phyloP scores from a whole-genome alignment of 2,113 vertebrate genomes.

The Choloepus hoffmanni region DNA sequence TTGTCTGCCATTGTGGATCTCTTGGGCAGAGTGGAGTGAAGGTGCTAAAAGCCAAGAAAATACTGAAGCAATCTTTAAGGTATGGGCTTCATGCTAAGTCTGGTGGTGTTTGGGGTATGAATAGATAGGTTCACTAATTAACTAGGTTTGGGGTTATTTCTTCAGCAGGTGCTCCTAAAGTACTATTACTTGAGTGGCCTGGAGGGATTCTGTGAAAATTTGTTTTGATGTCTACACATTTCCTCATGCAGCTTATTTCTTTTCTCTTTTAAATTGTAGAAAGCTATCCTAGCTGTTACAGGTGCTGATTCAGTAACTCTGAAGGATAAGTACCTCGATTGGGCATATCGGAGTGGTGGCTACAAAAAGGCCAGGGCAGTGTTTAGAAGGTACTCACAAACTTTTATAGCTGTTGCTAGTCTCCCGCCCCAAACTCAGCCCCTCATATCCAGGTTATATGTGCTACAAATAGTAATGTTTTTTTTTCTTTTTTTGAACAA shows the following conservation, averaged over 20 bases:
- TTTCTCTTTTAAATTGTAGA: conserved; percentile 86
- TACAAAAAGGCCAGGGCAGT: conserved; percentile 93
- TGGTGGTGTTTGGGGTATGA: background rate
- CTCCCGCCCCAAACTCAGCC: background rate
- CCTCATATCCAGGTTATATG: background rate
- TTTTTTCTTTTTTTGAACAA: background rate
- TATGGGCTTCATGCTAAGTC: conserved; percentile 67
- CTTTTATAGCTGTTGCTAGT: background rate
- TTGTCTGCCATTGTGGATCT: conserved; percentile 91
- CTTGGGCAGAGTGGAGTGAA: conserved; percentile 93
- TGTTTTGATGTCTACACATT: conserved; percentile 15
- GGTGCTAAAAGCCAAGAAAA: conserved; percentile 85
- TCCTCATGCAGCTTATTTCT: background rate
- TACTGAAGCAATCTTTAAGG: conserved; percentile 93
- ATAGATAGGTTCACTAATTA: background rate
- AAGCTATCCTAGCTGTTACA: conserved; percentile 87
- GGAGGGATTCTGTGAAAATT: conserved; percentile 24
- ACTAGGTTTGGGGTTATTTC: background rate
- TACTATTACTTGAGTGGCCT: background rate
- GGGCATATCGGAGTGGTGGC: conserved; percentile 92
- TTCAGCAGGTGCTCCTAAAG: background rate
- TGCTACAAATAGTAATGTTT: background rate
- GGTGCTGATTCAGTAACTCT: conserved; percentile 88
- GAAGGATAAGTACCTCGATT: conserved; percentile 94
- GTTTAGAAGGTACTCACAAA: conserved; percentile 91